Evolutionary conservation across 2,113 vertebrate genomes (phyloP), one percentile per base, ranked within the genome.

Genomic region (Calidris pygmaea): DNA sequence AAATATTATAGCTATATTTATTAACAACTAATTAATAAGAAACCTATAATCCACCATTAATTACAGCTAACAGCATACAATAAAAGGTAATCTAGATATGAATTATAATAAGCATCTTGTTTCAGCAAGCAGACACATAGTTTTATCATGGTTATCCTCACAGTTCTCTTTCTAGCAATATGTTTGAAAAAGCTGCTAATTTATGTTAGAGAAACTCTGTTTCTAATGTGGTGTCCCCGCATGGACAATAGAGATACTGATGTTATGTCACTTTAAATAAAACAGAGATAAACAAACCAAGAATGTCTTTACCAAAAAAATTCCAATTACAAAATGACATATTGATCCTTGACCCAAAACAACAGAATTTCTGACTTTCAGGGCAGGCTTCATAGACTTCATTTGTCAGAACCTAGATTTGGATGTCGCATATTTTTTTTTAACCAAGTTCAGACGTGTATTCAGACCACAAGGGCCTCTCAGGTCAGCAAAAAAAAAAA

Each of bases 371-470:
- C 75, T 80, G 50, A 53, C 11, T 80, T 59, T 35, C 14, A 43
- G 32, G 24, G 6, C 26, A 91, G 39, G 50, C 48, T 90, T 71
- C 71, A 63, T 4, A 62, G 41, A 62, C 16, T 66, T 68, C 3
- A 37, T 79, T 76, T 66, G 65, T 73, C 39, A 90, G 58, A 87
- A 79, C 21, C 26, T 82, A n/a, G 32, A 63, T 53, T 30, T 85
- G 39, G 35, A 45, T 3, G 2, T 1, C 0, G 3, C 7, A 4
- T 32, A 13, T 34, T 81, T 72, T 72, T 72, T 88, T 4, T 23
- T 47, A 93, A 88, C 2, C 17, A 55, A 87, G 29, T 5, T 41
- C 6, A 65, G 39, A 30, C 45, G 50, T 3, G 4, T 59, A 59
- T 43, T 68, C 22, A 35, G 53, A 83, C 2, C 21, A 79, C 5